phyloP scores from a whole-genome alignment of 2,888 invertebrate species.

The Conops quadrifasciatus region DNA sequence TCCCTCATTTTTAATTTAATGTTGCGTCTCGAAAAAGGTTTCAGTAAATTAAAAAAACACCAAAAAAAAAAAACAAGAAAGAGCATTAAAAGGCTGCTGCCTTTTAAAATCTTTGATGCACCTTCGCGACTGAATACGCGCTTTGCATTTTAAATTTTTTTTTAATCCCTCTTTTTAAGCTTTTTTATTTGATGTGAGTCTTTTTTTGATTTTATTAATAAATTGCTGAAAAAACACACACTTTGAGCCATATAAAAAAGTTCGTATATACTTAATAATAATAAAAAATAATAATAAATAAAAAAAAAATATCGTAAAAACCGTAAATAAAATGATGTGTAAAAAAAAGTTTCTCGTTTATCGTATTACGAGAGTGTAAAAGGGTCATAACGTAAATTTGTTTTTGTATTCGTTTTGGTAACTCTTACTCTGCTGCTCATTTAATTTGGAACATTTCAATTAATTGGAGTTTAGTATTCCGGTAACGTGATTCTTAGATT shows the following conservation, averaged over 20 bases:
- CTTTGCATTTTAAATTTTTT: conserved; percentile 19
- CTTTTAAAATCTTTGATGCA: conserved; percentile 12
- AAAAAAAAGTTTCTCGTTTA: background rate
- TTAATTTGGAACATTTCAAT: too few species aligned
- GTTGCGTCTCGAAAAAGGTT: background rate
- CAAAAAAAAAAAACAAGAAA: background rate
- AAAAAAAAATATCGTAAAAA: background rate
- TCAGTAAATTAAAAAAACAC: background rate
- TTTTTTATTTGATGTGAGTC: background rate
- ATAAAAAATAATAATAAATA: background rate
- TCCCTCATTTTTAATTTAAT: background rate
- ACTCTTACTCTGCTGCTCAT: too few species aligned
- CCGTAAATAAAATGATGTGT: background rate
- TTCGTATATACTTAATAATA: background rate
- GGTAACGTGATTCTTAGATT: too few species aligned
- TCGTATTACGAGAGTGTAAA: background rate
- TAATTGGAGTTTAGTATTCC: too few species aligned
- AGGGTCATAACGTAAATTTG: background rate
- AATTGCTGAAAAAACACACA: conserved; percentile 8
- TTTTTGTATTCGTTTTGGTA: too few species aligned
- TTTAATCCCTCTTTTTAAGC: background rate
- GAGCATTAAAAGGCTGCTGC: background rate
- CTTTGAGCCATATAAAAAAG: too few species aligned
- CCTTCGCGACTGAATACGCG: conserved; percentile 2
- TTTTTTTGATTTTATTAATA: conserved; percentile 4